phyloP scores from a whole-genome alignment of 2,113 vertebrate genomes.

The Perca flavescens region DNA sequence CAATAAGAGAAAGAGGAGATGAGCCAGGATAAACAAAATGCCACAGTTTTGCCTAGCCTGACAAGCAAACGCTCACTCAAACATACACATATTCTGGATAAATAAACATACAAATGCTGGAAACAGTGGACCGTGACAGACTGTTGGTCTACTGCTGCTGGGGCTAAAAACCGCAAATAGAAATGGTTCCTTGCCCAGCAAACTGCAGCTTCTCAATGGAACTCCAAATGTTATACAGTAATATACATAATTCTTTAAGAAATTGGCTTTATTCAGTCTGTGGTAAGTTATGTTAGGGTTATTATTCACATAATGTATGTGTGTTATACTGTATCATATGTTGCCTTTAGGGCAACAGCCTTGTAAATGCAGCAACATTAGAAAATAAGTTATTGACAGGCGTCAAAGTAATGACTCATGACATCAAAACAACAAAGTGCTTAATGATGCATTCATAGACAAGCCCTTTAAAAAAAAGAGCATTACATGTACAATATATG shows the following conservation, averaged over 20 bases:
- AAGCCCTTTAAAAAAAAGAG: not conserved
- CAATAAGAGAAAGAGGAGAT: constrained; percentile 53
- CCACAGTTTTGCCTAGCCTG: constrained; percentile 28
- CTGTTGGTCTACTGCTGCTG: constrained; percentile 37
- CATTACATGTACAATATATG: not conserved
- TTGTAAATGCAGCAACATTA: not conserved
- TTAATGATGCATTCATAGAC: not conserved
- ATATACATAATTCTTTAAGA: not conserved
- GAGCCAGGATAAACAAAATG: constrained; percentile 55
- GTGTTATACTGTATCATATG: not conserved
- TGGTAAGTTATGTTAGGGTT: not conserved
- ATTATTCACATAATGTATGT: not conserved
- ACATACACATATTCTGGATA: constrained; percentile 43
- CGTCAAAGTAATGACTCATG: not conserved
- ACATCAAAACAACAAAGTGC: not conserved
- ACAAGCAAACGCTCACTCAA: constrained; percentile 6
- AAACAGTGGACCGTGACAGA: constrained; percentile 60
- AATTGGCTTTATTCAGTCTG: not conserved
- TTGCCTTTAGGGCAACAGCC: not conserved
- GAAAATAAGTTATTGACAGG: not conserved
- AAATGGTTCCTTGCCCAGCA: constrained; percentile 50
- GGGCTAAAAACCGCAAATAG: constrained; percentile 58
- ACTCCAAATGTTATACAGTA: not conserved
- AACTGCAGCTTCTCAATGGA: constrained; percentile 16
- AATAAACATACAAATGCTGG: constrained; percentile 57